Conservation (phyloP, 92 coral and sea anemone genomes). For the Epizoanthus illoricatus region DNA sequence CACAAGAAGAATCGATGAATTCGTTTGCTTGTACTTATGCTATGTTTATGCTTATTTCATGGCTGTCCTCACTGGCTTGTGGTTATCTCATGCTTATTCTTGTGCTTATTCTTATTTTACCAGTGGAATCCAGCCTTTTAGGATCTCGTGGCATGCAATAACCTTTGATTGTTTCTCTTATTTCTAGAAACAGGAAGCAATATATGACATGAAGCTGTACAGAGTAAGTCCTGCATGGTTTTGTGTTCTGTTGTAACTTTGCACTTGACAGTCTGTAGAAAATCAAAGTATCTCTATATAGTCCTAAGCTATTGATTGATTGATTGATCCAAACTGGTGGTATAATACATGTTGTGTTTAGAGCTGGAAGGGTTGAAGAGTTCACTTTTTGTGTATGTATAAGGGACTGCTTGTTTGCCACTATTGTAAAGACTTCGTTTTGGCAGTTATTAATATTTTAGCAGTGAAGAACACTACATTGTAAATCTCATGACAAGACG, state of each 20-base stretch:
- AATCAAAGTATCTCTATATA: too few relatives aligned
- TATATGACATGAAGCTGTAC: constrained; percentile 59
- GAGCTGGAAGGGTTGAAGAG: background rate
- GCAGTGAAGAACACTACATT: background rate
- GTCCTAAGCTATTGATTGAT: too few relatives aligned
- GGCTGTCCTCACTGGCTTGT: too few relatives aligned
- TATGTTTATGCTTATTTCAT: too few relatives aligned
- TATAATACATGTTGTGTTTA: too few relatives aligned
- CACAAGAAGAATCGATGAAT: background rate
- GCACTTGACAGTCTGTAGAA: background rate
- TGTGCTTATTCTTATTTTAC: too few relatives aligned
- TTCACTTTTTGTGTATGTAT: background rate
- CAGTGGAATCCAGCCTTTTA: background rate
- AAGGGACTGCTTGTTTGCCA: too few relatives aligned
- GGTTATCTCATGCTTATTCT: too few relatives aligned
- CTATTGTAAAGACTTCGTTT: background rate
- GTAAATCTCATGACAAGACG: too few relatives aligned
- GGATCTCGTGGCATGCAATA: background rate
- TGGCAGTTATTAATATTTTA: background rate
- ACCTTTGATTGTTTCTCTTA: background rate
- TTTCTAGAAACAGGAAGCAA: constrained; percentile 53
- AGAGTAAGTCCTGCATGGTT: constrained; percentile 47
- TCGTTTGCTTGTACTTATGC: background rate
- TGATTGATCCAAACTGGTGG: too few relatives aligned
- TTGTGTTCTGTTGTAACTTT: background rate